Evolutionary conservation across 2,888 invertebrate genomes (phyloP).

Genomic region (Trypoxylon attenuatum): DNA sequence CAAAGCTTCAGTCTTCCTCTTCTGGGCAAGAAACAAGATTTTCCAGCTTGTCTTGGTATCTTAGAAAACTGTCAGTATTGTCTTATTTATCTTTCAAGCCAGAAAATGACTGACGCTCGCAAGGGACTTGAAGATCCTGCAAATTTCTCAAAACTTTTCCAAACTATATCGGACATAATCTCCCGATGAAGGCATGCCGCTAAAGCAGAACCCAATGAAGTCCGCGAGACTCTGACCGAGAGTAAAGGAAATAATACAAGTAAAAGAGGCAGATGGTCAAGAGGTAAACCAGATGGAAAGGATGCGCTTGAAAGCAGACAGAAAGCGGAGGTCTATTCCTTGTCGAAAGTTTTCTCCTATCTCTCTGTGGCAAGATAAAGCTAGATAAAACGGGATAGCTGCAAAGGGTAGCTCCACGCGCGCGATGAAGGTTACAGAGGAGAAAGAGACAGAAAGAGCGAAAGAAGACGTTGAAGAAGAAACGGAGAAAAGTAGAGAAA

Average conservation of each 20-base stretch:
- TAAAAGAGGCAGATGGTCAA: slow-evolving; percentile 34
- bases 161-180: slow-evolving; percentile 16
- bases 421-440: background rate
- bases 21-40: too few species aligned
- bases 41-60: background rate
- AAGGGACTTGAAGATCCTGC: background rate
- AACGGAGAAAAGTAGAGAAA: background rate
- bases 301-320: background rate
- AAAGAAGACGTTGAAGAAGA: background rate
- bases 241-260: slow-evolving; percentile 1
- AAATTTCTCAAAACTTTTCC: slow-evolving; percentile 8
- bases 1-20: too few species aligned
- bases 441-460: slow-evolving; percentile 3
- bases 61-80: slow-evolving; percentile 19
- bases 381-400: slow-evolving; percentile 15
- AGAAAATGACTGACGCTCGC: background rate
- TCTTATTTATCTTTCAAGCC: slow-evolving; percentile 18
- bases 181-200: too few species aligned
- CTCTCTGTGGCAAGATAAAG: slow-evolving; percentile 60
- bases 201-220: too few species aligned
- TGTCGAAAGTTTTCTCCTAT: slow-evolving; percentile 71
- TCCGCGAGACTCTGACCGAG: too few species aligned
- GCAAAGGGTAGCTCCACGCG: too few species aligned
- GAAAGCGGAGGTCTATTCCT: slow-evolving; percentile 45
- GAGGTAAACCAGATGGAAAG: slow-evolving; percentile 26